Evolutionary conservation across 2,797 vertebrate species (phyloP).

Genomic region (Sebastes baramenuke): DNA sequence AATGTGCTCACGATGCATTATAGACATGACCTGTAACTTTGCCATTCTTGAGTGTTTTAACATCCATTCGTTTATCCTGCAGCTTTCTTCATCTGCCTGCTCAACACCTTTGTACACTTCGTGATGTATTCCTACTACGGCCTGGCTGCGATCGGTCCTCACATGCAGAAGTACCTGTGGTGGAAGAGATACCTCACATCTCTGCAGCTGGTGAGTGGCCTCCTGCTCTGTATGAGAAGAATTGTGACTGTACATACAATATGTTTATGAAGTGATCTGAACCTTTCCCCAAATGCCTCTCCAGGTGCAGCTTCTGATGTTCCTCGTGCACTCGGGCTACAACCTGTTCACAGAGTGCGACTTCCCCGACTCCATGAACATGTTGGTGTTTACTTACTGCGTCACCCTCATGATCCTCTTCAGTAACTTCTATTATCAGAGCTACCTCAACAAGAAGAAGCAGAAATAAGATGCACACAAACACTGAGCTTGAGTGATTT

Average conservation of each 20-base stretch:
- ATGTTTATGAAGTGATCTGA: neutral
- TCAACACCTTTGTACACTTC: constrained; percentile 93
- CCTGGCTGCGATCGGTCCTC: constrained; percentile 91
- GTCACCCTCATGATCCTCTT: constrained; percentile 84
- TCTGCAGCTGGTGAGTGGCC: constrained; percentile 90
- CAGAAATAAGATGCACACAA: constrained; percentile 54
- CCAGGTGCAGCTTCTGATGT: constrained; percentile 83
- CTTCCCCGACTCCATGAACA: constrained; percentile 81
- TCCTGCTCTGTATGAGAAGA: neutral
- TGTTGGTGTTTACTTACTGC: constrained; percentile 76
- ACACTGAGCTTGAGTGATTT: neutral
- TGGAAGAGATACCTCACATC: constrained; percentile 97
- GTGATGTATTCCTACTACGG: constrained; percentile 97
- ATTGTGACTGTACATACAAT: too few species aligned
- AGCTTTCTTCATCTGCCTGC: constrained; percentile 95
- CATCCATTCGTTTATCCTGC: constrained; percentile 67
- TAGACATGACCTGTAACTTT: too few species aligned
- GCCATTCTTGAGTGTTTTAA: too few species aligned
- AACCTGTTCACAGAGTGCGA: constrained; percentile 81
- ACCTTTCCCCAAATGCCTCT: neutral
- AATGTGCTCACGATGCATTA: too few species aligned
- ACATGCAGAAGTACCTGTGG: constrained; percentile 97
- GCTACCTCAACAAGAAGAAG: constrained; percentile 76
- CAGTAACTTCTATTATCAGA: constrained; percentile 81
- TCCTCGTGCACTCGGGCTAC: constrained; percentile 80